These are phyloP conservation scores for Centropus unirufus DNA, from an alignment of 2,113 vertebrate genomes.

Conservation along the genomic window DNA sequence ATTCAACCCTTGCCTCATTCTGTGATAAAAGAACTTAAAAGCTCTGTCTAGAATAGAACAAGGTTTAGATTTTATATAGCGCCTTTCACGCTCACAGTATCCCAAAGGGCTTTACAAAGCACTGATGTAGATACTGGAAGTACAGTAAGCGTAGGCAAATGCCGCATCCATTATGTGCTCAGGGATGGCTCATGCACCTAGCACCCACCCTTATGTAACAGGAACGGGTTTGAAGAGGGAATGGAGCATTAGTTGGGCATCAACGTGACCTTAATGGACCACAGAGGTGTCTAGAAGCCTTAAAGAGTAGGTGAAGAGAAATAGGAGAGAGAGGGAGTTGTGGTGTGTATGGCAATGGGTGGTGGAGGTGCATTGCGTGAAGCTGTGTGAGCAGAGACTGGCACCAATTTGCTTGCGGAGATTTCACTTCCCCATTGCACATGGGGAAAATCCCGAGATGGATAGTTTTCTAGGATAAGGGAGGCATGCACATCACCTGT, in stretches of 20 bases:
- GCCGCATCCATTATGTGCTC: neutral
- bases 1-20: constrained; percentile 69
- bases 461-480: neutral
- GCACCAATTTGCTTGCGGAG: neutral
- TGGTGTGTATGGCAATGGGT: fast-evolving
- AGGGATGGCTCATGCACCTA: neutral
- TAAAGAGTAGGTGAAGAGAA: neutral
- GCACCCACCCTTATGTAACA: neutral
- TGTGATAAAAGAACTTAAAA: constrained; percentile 72
- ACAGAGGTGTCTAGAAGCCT: neutral
- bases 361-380: neutral
- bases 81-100: constrained; percentile 48
- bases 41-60: constrained; percentile 62
- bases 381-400: neutral
- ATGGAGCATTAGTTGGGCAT: neutral
- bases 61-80: constrained; percentile 59
- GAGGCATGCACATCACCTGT: neutral
- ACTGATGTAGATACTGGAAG: constrained; percentile 30
- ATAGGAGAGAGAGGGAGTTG: neutral
- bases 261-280: neutral
- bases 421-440: neutral
- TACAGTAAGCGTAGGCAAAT: neutral
- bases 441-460: fast-evolving
- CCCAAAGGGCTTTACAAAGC: constrained; percentile 68
- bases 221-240: neutral